A percentile compares a stretch with the other conserved stretches of the same genome.
These are phyloP conservation scores for Spatulosminthurus flaviceps DNA, from an alignment of 2,888 invertebrate species.

Conservation along the genomic window DNA sequence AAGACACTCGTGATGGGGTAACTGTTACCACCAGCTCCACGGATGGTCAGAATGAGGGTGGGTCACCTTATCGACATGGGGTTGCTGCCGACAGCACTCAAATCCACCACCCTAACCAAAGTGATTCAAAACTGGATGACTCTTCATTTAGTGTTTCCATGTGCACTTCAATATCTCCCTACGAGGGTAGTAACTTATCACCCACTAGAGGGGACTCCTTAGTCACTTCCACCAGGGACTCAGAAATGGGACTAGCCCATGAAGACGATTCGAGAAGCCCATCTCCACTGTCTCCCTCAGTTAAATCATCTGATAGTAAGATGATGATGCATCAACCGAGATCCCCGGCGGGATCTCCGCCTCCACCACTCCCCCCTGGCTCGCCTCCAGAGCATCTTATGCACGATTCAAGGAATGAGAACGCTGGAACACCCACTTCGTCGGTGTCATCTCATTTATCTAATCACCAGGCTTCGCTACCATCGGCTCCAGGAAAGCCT, in stretches of 20 bases:
- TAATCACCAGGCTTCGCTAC: conserved; percentile 19
- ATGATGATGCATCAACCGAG: conserved; percentile 16
- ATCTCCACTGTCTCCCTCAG: conserved; percentile 21
- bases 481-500: conserved; percentile 40
- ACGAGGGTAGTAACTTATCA: conserved; percentile 35
- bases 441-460: conserved; percentile 31
- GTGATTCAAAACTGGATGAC: conserved; percentile 35
- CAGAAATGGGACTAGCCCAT: conserved; percentile 51
- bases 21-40: conserved; percentile 39
- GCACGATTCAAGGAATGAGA: conserved; percentile 19
- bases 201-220: conserved; percentile 53
- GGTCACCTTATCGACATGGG: conserved; percentile 46
- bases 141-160: conserved; percentile 30
- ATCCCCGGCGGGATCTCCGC: conserved; percentile 40
- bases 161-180: conserved; percentile 40
- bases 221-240: conserved; percentile 59
- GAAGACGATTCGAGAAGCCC: conserved; percentile 54
- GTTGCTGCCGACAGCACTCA: conserved; percentile 55
- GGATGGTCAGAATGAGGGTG: conserved; percentile 18
- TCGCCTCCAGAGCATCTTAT: conserved; percentile 3
- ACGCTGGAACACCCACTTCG: conserved; percentile 23
- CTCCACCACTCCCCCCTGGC: conserved; percentile 36
- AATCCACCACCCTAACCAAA: conserved; percentile 44
- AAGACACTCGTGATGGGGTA: conserved; percentile 25
- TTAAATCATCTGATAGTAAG: background rate